Evolutionary conservation across 2,113 vertebrate species (phyloP).

Genomic region (Phycodurus eques): DNA sequence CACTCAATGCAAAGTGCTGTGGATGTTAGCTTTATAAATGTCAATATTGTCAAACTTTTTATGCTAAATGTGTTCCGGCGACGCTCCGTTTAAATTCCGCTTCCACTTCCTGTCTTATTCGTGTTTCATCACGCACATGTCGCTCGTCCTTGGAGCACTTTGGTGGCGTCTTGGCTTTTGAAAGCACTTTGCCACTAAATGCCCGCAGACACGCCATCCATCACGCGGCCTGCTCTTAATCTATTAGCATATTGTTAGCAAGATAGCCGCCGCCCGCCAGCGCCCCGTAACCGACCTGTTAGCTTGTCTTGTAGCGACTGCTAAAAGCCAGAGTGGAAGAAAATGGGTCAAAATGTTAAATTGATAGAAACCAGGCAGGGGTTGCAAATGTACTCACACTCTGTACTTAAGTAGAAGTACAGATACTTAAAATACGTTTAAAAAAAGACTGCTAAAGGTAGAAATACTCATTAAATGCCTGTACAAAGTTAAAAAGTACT

Average conservation of each 20-base stretch:
- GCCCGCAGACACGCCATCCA: slow-evolving; percentile 63
- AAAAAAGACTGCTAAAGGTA: too few relatives aligned
- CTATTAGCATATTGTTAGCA: slow-evolving; percentile 64
- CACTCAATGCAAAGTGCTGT: not conserved
- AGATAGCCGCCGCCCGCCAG: slow-evolving; percentile 18
- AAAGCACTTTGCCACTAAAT: slow-evolving; percentile 20
- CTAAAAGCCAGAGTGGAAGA: slow-evolving; percentile 56
- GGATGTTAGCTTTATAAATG: not conserved
- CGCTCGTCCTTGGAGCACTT: slow-evolving; percentile 49
- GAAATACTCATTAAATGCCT: too few relatives aligned
- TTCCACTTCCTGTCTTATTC: slow-evolving; percentile 2
- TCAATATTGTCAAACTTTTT: not conserved
- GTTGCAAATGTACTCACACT: not conserved
- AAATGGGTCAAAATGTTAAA: slow-evolving; percentile 67
- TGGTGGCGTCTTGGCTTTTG: slow-evolving; percentile 2
- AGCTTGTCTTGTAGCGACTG: slow-evolving; percentile 32
- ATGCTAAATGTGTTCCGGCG: not conserved
- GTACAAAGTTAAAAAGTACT: too few relatives aligned
- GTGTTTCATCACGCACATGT: slow-evolving; percentile 56
- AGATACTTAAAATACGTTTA: too few relatives aligned
- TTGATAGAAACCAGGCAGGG: slow-evolving; percentile 60
- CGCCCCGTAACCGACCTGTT: not conserved
- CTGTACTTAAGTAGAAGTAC: not conserved
- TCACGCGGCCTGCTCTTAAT: slow-evolving; percentile 54
- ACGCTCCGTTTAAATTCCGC: not conserved